Evolutionary conservation across 2,113 vertebrate species (phyloP).

Genomic region (Embiotoca jacksoni): DNA sequence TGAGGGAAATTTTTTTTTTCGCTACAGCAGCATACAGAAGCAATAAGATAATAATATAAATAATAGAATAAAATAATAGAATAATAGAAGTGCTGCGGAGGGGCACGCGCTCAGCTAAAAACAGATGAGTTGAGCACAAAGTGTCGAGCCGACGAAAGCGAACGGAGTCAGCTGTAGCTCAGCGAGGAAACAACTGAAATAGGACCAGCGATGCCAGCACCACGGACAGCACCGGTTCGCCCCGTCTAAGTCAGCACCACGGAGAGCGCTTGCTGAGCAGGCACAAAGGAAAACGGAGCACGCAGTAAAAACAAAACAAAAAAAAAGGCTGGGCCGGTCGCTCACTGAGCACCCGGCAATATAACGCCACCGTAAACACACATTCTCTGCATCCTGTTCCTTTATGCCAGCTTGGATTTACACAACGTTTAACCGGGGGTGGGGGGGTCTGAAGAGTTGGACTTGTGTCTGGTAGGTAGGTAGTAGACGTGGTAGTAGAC

Average conservation of each 20-base stretch:
- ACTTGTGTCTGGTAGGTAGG: background rate
- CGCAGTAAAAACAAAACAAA: background rate
- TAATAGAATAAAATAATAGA: too few relatives aligned
- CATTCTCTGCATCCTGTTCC: too few relatives aligned
- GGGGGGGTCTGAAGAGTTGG: background rate
- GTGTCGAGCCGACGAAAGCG: constrained; percentile 37
- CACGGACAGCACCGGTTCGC: constrained; percentile 57
- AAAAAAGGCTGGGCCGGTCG: constrained; percentile 14
- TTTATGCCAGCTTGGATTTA: too few relatives aligned
- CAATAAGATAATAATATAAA: too few relatives aligned
- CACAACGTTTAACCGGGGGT: too few relatives aligned
- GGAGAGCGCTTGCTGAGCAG: constrained; percentile 66
- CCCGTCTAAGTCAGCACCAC: constrained; percentile 62
- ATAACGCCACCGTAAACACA: background rate
- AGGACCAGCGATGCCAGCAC: constrained; percentile 56
- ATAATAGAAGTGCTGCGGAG: constrained; percentile 22
- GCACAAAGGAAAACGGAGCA: constrained; percentile 30
- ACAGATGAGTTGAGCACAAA: constrained; percentile 68
- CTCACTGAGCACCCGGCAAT: constrained; percentile 13
- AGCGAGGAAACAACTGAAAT: constrained; percentile 50
- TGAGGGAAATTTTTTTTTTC: too few relatives aligned
- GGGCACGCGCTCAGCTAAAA: constrained; percentile 24
- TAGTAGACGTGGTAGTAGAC: constrained; percentile 25
- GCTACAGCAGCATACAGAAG: too few relatives aligned
- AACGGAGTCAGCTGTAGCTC: constrained; percentile 64